Evolutionary conservation across 2,113 vertebrate genomes (phyloP), one percentile per base, ranked within the genome.

Genomic region (Lichenostomus cassidix): DNA sequence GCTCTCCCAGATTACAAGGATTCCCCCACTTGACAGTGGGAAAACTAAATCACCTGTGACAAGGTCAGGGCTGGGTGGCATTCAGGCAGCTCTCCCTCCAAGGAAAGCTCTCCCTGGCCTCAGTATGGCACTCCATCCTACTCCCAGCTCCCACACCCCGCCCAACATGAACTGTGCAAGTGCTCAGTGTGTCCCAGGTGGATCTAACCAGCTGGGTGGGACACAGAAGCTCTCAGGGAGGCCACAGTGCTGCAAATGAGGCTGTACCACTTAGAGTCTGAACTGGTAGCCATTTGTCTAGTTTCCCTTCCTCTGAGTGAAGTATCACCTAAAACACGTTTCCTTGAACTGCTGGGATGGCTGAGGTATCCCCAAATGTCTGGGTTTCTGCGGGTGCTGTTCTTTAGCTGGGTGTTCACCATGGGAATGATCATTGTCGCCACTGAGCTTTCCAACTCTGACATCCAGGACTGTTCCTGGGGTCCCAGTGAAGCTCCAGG

Each of bases 381-480:
- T 3, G 20, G 35, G 19, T 78, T 73, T 62, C 73, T 65, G 42
- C 0, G 0, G 23, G 8, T 17, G 12, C 46, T 47, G 29, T 65
- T 63, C 58, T 69, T 69, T n/a, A 80, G 15, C 46, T 84, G 73
- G 6, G 12, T 23, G 5, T 21, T 71, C 15, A 6, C 15, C 44
- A 0, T 12, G 53, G 44, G 14, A 21, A 2, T 33, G 42, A 35
- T 20, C 9, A 2, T 2, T 49, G 42, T 31, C 2, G 2, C 16
- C 2, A 1, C 12, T 59, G 52, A 82, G 10, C 13, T 70, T 78
- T 50, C 65, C 8, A 5, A 2, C 20, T 58, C 46, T 60, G 44
- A 47, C 3, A 21, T 19, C 15, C 44, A 35, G n/a, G 16, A 24
- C 0, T 0, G 42, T 22, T 4, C 11, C 31, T 46, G 35, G 60